Evolutionary conservation across 2,797 vertebrate species (phyloP), one percentile per base, ranked within the genome.

Genomic region (Molossus molossus): DNA sequence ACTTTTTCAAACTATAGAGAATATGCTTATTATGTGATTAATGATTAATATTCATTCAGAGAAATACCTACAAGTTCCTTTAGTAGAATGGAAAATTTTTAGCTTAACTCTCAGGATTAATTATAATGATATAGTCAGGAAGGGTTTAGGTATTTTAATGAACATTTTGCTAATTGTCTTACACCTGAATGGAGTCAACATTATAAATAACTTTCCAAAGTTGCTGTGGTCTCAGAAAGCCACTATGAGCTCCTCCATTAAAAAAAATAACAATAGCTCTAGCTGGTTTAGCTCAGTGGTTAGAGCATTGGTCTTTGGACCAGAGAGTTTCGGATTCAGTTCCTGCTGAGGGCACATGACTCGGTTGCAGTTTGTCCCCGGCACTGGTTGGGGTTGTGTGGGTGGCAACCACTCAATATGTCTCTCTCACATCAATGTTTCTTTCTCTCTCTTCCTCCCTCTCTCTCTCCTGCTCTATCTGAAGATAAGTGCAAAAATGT

Each of bases 61-160:
- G 88, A 70, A 62, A 72, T 76, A 73, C 15, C 40, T 45, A 25
- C 9, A 37, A n/a, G 1, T 69, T 85, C 20, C 25, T 93, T 67
- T 72, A 62, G 29, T 77, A 27, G 37, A 91, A 77, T 37, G 15
- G 40, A 8, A 21, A 60, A 86, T 81, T 70, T 13, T 64, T 48
- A 86, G 58, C 25, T 65, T 53, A 73, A 82, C 72, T 53, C 50
- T 87, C 21, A 64, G 13, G 62, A 77, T 92, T 81, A 77, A 27
- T 45, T 83, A 90, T 77, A 80, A 83, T 33, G 5, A 72, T 58
- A 48, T 2, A 92, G 17, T 76, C 21, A 94, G 67, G 76, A 88
- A 88, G 23, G 21, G 7, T 27, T 87, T 65, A 33, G 60, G 37
- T 15, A 45, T 0, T 37, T 60, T 55, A 81, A 77, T 25, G 55